Percentiles rank a stretch among this genome's conserved stretches.
Evolutionary conservation across 2,113 vertebrate genomes (phyloP).

Genomic region (Cisticola juncidis): DNA sequence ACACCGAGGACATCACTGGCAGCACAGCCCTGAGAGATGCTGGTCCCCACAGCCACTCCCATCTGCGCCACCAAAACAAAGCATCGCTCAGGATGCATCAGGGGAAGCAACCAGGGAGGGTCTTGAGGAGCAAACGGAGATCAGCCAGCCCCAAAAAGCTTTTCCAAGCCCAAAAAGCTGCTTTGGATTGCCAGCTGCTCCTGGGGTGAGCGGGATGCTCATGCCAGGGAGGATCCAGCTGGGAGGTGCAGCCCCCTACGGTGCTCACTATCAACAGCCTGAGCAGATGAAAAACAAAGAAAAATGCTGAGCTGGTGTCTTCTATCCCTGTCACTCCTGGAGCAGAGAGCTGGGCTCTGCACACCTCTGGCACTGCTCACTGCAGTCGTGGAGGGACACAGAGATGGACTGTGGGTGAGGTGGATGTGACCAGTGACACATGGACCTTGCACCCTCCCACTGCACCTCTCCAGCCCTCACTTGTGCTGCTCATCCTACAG

Average conservation of each 20-base stretch:
- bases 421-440: neutral
- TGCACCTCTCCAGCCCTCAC: neutral
- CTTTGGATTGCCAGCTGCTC: rapidly evolving
- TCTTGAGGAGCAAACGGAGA: neutral
- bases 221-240: neutral
- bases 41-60: slow-evolving; percentile 25
- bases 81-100: neutral
- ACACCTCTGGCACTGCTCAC: neutral
- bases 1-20: rapidly evolving
- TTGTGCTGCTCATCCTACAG: neutral
- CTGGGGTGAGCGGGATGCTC: neutral
- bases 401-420: rapidly evolving
- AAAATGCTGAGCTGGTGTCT: slow-evolving; percentile 62
- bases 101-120: neutral
- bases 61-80: slow-evolving; percentile 42
- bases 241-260: neutral
- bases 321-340: neutral
- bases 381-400: neutral
- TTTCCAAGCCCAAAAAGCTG: neutral
- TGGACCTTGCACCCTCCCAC: neutral
- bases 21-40: neutral
- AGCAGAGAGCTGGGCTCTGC: neutral
- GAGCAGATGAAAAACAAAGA: slow-evolving; percentile 57
- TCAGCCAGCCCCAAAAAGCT: neutral
- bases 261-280: neutral